Evolutionary conservation across 2,113 vertebrate genomes (phyloP), one percentile per base, ranked within the genome.

Genomic region (Tympanuchus pallidicinctus): DNA sequence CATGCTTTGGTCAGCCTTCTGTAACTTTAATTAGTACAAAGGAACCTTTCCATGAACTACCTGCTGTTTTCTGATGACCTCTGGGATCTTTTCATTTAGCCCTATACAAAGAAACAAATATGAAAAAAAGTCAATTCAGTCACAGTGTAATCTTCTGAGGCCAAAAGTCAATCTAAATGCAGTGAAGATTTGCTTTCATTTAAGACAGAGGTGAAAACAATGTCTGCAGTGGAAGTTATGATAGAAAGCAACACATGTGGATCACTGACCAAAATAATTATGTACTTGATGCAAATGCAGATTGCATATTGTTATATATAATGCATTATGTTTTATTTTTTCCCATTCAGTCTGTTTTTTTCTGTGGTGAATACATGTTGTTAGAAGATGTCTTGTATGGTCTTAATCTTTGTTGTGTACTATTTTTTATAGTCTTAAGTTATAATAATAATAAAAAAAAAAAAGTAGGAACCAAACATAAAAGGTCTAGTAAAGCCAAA

Each of bases 401-500:
- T 99, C 98, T 98, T 97, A 98, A 97, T 97, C 97, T 98, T 97
- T 97, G 97, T 98, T 98, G 97, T 98, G 98, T 98, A 98, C 98
- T 97, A 97, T 98, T 98, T 98, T 98, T 98, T 99, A 98, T 98
- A 98, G 98, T 98, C 97, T 99, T 98, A 98, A 99, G 98, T 98
- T 98, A 99, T 99, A 99, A 98, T 98, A 97, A 99, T 54, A 99
- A 99, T 45, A 98, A 92, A 96, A 93, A 96, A 95, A 95, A 97
- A 99, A 98, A 98, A 97, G 98, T 98, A 98, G 98, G 98, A 99
- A 99, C 99, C 99, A 99, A 99, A 99, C 99, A 98, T 98, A 98
- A 98, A 99, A 98, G 98, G 99, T 99, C 99, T 99, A 99, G 99
- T 98, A 98, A 99, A 99, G 99, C 99, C 99, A 99, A 99, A 99